These are phyloP conservation scores for Centropus bengalensis DNA, from an alignment of 2,113 vertebrate genomes.

Conservation along the genomic window DNA sequence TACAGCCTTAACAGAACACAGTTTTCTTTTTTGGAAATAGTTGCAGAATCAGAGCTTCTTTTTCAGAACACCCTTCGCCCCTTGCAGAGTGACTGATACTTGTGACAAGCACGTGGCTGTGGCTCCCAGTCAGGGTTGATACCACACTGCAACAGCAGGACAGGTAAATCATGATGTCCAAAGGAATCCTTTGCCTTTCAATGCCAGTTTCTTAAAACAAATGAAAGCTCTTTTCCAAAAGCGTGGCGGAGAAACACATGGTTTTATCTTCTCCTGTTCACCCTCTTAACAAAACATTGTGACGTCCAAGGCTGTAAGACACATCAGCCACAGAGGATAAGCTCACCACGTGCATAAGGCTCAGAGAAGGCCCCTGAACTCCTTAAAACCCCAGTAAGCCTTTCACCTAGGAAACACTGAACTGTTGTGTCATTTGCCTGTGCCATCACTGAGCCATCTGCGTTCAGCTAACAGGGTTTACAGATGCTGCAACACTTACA, in stretches of 20 bases:
- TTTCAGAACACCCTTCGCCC: background rate
- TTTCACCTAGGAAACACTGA: slow-evolving; percentile 8
- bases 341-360: background rate
- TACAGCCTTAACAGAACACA: background rate
- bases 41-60: background rate
- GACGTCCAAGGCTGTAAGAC: background rate
- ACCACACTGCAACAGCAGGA: background rate
- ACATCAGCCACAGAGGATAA: background rate
- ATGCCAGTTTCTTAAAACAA: background rate
- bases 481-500: background rate
- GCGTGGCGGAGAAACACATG: background rate
- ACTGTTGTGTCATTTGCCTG: slow-evolving; percentile 34
- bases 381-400: slow-evolving; percentile 20
- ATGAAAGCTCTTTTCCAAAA: background rate
- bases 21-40: background rate
- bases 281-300: background rate
- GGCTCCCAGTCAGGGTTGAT: background rate
- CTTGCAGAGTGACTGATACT: background rate
- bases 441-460: background rate
- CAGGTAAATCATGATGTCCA: background rate
- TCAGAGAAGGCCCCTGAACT: background rate
- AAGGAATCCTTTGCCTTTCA: background rate
- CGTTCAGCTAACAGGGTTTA: slow-evolving; percentile 19
- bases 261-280: background rate
- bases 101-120: background rate